phyloP scores from a whole-genome alignment of 2,888 invertebrate genomes.

The Tupiocoris notatus region DNA sequence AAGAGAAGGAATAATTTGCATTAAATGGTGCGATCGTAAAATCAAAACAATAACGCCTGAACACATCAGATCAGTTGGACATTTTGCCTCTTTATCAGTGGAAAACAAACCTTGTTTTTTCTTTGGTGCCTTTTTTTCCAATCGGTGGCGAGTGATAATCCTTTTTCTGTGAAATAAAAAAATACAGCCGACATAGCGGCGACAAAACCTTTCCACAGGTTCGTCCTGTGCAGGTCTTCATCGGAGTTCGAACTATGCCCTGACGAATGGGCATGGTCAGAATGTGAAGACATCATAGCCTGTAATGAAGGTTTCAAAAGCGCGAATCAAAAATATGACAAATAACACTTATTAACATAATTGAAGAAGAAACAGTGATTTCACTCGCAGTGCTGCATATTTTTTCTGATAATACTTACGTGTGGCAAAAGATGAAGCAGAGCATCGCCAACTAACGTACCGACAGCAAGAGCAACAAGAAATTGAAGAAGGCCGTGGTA shows the following conservation, averaged over 20 bases:
- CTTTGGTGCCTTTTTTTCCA: conserved; percentile 75
- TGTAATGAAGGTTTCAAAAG: conserved; percentile 45
- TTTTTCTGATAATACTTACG: conserved; percentile 63
- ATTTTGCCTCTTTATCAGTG: too few relatives aligned
- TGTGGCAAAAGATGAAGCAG: conserved; percentile 88
- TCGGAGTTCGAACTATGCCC: conserved; percentile 50
- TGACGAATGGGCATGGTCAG: conserved; percentile 48
- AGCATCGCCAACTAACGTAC: conserved; percentile 88
- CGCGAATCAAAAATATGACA: not conserved
- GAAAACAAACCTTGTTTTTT: conserved; percentile 61
- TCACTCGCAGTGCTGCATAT: too few relatives aligned
- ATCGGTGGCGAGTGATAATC: conserved; percentile 73
- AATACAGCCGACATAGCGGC: conserved; percentile 80
- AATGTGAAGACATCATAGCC: conserved; percentile 57
- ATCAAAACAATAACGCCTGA: too few relatives aligned
- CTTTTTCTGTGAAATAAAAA: conserved; percentile 86
- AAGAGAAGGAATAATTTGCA: too few relatives aligned
- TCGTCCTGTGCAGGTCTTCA: conserved; percentile 62
- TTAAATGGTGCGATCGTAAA: too few relatives aligned
- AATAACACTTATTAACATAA: too few relatives aligned
- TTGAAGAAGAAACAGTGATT: too few relatives aligned
- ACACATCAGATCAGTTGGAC: too few relatives aligned
- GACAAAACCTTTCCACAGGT: conserved; percentile 82
- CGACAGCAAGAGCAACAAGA: conserved; percentile 88
- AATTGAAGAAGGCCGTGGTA: conserved; percentile 89